phyloP scores from a whole-genome alignment of 2,113 vertebrate species.

The Mesembrinibis cayennensis region DNA sequence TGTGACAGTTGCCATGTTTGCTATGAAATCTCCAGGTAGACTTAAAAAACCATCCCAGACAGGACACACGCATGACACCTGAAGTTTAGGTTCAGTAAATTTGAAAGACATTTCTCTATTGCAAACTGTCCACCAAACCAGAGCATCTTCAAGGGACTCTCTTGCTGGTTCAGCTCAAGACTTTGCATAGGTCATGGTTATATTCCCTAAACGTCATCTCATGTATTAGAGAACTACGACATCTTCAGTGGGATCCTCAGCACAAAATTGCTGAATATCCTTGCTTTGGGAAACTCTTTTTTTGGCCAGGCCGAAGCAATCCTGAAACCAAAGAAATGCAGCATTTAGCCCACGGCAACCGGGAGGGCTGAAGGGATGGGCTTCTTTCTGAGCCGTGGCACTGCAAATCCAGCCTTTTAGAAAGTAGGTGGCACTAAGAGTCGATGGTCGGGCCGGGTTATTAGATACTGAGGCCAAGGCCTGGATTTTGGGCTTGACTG shows the following conservation, averaged over 20 bases:
- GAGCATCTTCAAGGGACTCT: neutral
- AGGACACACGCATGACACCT: accelerated
- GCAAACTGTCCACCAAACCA: neutral
- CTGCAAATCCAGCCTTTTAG: neutral
- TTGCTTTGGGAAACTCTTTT: neutral
- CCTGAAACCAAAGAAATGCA: neutral
- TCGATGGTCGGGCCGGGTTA: neutral
- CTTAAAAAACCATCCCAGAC: neutral
- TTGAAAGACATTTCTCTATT: neutral
- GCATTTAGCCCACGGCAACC: neutral
- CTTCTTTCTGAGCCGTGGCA: neutral
- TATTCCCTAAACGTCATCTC: neutral
- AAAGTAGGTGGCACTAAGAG: neutral
- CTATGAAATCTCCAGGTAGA: neutral
- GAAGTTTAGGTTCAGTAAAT: neutral
- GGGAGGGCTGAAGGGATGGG: neutral
- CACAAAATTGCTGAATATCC: neutral
- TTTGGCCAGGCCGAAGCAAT: neutral
- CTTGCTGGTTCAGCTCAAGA: neutral
- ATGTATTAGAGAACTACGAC: accelerated
- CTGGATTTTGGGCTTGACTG: constrained; percentile 50
- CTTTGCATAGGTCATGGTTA: neutral
- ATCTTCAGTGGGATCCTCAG: neutral
- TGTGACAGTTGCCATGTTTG: neutral
- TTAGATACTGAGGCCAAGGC: neutral